Conservation (phyloP, 2,113 vertebrate species). For the Pycnonotus jocosus region DNA sequence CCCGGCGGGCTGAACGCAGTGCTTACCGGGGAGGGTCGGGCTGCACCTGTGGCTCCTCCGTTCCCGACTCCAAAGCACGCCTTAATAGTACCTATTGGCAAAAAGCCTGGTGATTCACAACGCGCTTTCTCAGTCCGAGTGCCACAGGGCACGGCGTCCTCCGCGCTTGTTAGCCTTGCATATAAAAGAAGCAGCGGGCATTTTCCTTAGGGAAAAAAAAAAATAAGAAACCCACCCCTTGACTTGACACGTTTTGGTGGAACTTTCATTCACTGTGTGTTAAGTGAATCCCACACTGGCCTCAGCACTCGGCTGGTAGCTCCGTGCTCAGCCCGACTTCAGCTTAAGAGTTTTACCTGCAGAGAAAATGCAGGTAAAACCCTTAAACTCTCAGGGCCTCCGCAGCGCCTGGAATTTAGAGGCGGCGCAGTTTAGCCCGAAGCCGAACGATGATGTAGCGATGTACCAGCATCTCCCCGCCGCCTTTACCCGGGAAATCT, state of each 20-base stretch:
- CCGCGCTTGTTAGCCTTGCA: accelerated
- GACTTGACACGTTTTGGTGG: not conserved
- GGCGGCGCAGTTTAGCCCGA: not conserved
- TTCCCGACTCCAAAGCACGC: no score
- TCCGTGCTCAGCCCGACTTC: not conserved
- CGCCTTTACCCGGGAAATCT: not conserved
- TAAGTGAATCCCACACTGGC: accelerated
- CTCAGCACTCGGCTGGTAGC: not conserved
- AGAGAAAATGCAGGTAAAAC: not conserved
- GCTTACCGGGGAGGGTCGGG: not conserved
- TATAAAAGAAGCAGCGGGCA: no score
- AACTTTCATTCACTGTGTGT: accelerated
- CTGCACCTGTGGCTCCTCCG: not conserved
- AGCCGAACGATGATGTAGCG: not conserved
- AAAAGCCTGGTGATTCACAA: no score
- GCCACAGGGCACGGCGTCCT: not conserved
- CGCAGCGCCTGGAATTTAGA: no score
- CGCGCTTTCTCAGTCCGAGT: not conserved
- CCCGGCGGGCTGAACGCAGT: not conserved
- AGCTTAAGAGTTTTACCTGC: not conserved
- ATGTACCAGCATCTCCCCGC: not conserved
- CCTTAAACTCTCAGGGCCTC: not conserved
- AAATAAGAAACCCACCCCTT: no score
- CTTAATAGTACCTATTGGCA: not conserved
- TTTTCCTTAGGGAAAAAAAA: not conserved